Evolutionary conservation across 2,797 vertebrate species (phyloP), one percentile per base, ranked within the genome.

Genomic region (Neoniphon sammara): DNA sequence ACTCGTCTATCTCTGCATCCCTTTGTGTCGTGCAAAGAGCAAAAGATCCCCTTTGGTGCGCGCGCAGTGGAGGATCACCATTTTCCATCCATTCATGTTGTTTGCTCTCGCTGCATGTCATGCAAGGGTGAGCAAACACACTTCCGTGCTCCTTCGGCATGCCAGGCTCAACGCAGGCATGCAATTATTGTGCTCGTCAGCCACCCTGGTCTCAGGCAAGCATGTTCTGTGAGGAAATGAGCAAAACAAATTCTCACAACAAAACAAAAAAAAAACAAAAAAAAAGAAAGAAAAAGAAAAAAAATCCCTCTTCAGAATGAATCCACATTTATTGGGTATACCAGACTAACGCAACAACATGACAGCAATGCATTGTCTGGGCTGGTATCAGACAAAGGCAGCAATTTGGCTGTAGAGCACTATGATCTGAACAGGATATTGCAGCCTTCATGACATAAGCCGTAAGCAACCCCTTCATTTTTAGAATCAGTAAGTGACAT

Each of bases 181-280:
- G 88, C 88, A 86, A 87, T 87, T 80, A 85, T 53, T 58, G 79
- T 34, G 69, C 73, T 79, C 63, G 63, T 78, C 73, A 77, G 73
- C 52, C 62, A 62, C 34, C 10, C 70, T 59, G 75, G 58, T 75
- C 79, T 78, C 52, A 12, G 63, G 65, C 50, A 31, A 50, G 70
- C 66, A 59, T 67, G 74, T 66, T 72, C 75, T 65, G 55, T 63
- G 31, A 66, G 31, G 56, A 70, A 58, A 5, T 25, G 50, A 50
- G 9, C 50, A 34, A 39, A 60, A 42, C 52, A 57, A 64, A 74
- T 3, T 17, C 6, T 12, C 10, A 15, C 10, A 34, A 5, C 23
- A 20, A 20, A 23, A 60, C 4, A n/a, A 42, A 9, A 67, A 31
- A 50, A 21, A 12, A 30, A 36, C 70, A 65, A 44, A 20, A 34